These are phyloP conservation scores for Philonicus albiceps DNA, from an alignment of 2,888 invertebrate species.

Conservation along the genomic window DNA sequence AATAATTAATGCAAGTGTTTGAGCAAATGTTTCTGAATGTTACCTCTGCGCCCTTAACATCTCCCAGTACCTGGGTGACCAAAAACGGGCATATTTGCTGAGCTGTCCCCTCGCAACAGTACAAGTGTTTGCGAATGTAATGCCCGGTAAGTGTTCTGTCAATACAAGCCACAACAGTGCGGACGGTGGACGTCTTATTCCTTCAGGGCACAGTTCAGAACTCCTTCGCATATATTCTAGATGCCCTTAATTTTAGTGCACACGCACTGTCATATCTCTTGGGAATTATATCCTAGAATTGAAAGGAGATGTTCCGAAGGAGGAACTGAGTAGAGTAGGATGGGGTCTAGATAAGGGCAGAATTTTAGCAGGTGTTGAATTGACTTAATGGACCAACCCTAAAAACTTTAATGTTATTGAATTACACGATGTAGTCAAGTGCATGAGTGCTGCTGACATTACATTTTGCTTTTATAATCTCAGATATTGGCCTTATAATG, in stretches of 20 bases:
- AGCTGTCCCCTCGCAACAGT: neutral
- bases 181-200: neutral
- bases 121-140: slow-evolving; percentile 24
- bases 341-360: neutral
- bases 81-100: neutral
- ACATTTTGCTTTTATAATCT: neutral
- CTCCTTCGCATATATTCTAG: neutral
- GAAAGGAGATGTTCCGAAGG: neutral
- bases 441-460: slow-evolving; percentile 34
- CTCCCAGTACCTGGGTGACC: neutral
- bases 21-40: neutral
- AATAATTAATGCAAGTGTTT: slow-evolving; percentile 36
- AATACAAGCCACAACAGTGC: slow-evolving; percentile 26
- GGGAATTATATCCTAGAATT: neutral
- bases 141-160: slow-evolving; percentile 30
- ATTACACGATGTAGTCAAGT: neutral
- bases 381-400: neutral
- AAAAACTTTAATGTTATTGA: slow-evolving; percentile 21
- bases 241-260: neutral
- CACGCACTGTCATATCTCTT: neutral
- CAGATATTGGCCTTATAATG: slow-evolving; percentile 29
- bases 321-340: neutral
- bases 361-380: neutral
- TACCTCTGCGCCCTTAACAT: neutral
- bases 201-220: neutral